Base-by-base conservation (phyloP, 2,113 vertebrate species). In the Garra rufa region DNA sequence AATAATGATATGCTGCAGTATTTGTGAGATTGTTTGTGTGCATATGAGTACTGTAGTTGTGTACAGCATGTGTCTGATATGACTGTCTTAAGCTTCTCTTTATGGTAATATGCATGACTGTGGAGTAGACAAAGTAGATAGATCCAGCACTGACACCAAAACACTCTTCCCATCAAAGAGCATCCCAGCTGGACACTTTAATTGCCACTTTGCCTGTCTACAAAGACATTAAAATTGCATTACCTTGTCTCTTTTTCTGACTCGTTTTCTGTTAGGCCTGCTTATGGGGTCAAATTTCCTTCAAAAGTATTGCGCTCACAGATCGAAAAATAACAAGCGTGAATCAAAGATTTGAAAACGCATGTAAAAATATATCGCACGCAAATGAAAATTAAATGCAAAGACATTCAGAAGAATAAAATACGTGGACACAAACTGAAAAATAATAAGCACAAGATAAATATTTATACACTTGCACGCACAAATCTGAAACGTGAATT, bases 91-190 rank as follows among this genome's bases (percentile, higher is more conserved):
- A 83, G 75, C 63, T 19, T 14, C 46, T 65, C n/a, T 73, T 79
- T 78, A 86, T n/a, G 41, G 3, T 19, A 41, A 50, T 61, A n/a
- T 50, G 17, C 70, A n/a, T 65, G 30, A 17, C 38, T 21, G 14
- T 70, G 9, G 17, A 41, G 67, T 41, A 21, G 34, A 70, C 65
- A 70, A 70, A 70, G n/a, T 63, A 63, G 2, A 38, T 0, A 43
- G 26, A 84, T 52, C 83, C 34, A 67, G 63, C 75, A 19, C 75
- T 50, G 17, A 28, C 76, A 73, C 65, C 63, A 46, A 44, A 41
- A 41, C 69, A 55, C 24, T 21, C 11, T 48, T 6, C 11, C 73
- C 9, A 26, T 46, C 59, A 84, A 38, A 76, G 70, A 38, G 13
- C 3, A n/a, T 44, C 63, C 38, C 14, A 78, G 65, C 48, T 38